These are phyloP conservation scores for Centroberyx gerrardi DNA, from an alignment of 2,797 vertebrate genomes.

Conservation along the genomic window DNA sequence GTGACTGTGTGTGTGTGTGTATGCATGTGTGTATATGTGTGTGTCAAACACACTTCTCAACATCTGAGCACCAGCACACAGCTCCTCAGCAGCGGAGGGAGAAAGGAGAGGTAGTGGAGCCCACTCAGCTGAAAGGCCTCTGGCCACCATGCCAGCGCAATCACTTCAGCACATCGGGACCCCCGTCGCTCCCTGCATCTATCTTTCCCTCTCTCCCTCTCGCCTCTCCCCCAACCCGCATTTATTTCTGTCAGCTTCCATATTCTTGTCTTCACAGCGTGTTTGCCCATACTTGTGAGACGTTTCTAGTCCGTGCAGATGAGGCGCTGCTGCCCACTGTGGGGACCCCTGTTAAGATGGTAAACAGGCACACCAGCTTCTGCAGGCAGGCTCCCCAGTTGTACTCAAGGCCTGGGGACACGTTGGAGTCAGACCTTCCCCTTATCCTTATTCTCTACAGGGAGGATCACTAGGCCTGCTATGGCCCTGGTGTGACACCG, in stretches of 20 bases:
- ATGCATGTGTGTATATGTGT: background rate
- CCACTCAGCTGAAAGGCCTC: conserved; percentile 80
- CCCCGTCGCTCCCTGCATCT: conserved; percentile 64
- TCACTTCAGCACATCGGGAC: conserved; percentile 81
- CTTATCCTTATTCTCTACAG: conserved; percentile 77
- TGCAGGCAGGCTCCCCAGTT: conserved; percentile 70
- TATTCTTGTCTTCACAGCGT: conserved; percentile 86
- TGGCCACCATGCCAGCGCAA: conserved; percentile 86
- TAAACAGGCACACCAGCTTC: conserved; percentile 85
- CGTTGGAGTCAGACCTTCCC: conserved; percentile 72
- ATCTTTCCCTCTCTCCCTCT: conserved; percentile 64
- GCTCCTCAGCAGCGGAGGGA: conserved; percentile 50
- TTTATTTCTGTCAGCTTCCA: conserved; percentile 90
- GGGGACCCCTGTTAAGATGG: conserved; percentile 79
- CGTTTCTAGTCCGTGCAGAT: conserved; percentile 77
- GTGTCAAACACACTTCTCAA: conserved; percentile 54
- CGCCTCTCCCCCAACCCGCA: conserved; percentile 78
- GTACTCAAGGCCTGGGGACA: conserved; percentile 71
- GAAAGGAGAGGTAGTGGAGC: conserved; percentile 69
- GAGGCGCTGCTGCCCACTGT: conserved; percentile 69
- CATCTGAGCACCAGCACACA: conserved; percentile 69
- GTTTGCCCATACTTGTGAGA: conserved; percentile 81
- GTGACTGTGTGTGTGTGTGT: conserved; percentile 27
- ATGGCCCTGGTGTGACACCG: conserved; percentile 78
- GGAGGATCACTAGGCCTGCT: conserved; percentile 75